phyloP scores from a whole-genome alignment of 1,140 invertebrate species.

The Papilio glaucus region DNA sequence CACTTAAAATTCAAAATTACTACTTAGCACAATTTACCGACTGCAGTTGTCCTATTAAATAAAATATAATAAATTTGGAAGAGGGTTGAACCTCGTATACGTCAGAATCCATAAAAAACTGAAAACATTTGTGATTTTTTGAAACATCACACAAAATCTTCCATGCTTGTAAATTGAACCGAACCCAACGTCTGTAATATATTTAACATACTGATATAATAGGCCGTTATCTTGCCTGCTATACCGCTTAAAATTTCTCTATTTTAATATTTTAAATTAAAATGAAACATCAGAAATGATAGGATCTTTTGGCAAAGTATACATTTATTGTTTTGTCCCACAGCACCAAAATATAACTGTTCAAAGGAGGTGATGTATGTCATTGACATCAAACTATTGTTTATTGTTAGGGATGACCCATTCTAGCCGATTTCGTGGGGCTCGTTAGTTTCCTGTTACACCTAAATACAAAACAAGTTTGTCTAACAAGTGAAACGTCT shows the following conservation, averaged over 20 bases:
- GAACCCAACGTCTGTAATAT: neutral
- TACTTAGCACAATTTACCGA: neutral
- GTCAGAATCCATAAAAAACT: too few species aligned
- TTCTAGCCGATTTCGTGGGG: conserved; percentile 20
- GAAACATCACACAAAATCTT: neutral
- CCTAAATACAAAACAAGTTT: neutral
- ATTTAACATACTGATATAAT: neutral
- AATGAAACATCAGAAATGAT: conserved; percentile 42
- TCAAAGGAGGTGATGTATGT: conserved; percentile 56
- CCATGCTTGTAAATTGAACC: neutral
- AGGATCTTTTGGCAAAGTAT: conserved; percentile 48
- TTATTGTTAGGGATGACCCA: conserved; percentile 56
- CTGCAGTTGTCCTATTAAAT: too few species aligned
- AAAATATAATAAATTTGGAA: too few species aligned
- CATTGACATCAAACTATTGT: conserved; percentile 76
- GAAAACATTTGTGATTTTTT: neutral
- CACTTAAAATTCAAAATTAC: neutral
- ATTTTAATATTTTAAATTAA: conserved; percentile 32
- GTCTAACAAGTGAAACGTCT: neutral
- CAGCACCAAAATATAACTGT: conserved; percentile 40
- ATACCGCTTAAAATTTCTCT: neutral
- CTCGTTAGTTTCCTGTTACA: conserved; percentile 12
- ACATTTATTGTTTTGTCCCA: conserved; percentile 48
- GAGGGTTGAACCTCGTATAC: too few species aligned
- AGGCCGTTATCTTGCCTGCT: neutral